Evolutionary conservation across 2,888 invertebrate species (phyloP).

Genomic region (Phalera bucephala): DNA sequence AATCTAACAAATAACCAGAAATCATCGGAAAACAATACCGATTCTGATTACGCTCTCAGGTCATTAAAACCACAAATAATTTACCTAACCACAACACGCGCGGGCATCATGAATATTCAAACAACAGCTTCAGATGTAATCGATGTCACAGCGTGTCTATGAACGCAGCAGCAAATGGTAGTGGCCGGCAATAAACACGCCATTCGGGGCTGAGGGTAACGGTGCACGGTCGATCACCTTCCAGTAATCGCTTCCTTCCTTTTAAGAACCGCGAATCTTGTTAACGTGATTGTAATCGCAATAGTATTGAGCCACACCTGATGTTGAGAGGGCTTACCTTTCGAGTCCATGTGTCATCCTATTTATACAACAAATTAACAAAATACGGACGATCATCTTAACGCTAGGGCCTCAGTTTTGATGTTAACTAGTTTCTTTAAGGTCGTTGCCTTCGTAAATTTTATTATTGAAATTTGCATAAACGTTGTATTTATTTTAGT

Average conservation of each 20-base stretch:
- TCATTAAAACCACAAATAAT: not conserved
- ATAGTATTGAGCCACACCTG: constrained; percentile 13
- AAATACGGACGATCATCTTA: no score
- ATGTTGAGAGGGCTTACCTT: no score
- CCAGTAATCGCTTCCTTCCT: constrained; percentile 76
- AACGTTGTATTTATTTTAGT: not conserved
- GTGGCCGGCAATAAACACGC: constrained; percentile 50
- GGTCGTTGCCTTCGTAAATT: constrained; percentile 47
- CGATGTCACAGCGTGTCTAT: constrained; percentile 47
- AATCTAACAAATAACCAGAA: no score
- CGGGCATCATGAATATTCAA: constrained; percentile 58
- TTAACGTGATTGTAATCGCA: constrained; percentile 65
- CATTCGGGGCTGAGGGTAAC: constrained; percentile 59
- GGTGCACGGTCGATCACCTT: constrained; percentile 76
- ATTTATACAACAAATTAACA: no score
- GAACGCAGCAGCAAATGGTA: constrained; percentile 33
- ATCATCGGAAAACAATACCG: no score
- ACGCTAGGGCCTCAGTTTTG: no score
- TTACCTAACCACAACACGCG: constrained; percentile 40
- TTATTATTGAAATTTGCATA: constrained; percentile 1
- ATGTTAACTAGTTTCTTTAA: no score
- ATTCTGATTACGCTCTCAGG: no score
- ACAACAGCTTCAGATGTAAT: constrained; percentile 55
- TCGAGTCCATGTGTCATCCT: no score
- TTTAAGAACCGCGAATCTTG: constrained; percentile 61